Base-by-base conservation (phyloP, 2,888 invertebrate species). In the Argyresthia albistria region DNA sequence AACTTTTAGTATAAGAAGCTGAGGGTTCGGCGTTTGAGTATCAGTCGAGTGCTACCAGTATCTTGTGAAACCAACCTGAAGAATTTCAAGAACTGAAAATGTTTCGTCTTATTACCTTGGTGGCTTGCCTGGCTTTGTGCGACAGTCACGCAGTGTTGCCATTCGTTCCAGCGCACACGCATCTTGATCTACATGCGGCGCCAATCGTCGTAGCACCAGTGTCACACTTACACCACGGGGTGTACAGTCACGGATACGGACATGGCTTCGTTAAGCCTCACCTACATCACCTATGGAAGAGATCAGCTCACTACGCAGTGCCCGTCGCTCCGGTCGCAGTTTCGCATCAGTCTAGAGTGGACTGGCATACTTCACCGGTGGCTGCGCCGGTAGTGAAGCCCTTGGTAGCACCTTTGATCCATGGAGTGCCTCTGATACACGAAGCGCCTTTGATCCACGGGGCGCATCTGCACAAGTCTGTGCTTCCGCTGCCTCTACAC, bases 271-370 rank as follows among this genome's bases (percentile, higher is more conserved):
- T 57, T 0, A 65, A 62, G 49, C 60, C 62, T 1, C 10, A 66
- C 7, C 70, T 62, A 48, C 83, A 82, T 59, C 77, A 79, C 50
- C 59, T 82, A 11, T 57, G 67, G 57, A 84, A 82, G 64, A 69
- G 83, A 9, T 83, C 82, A 10, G 78, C 80, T n/a, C 52, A 46
- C 25, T 15, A 35, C 56, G 58, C 11, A 9, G 54, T 54, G 4
- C 53, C 53, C 11, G 50, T 53, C 0, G 56, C 67, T 36, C 88
- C 88, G 43, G 74, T 82, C 3, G 81, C 90, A 0, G 83, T 89
- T 0, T 89, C 89, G 6, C 89, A 88, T 57, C 89, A 90, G 60
- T 86, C 89, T 55, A 82, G 89, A 10, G 66, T 88, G 39, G 87
- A 90, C 59, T 74, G 89, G 35, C 88, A 80, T 35, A 62, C 73